Base-by-base conservation (phyloP, 2,113 vertebrate species). In the Notothenia rossii region DNA sequence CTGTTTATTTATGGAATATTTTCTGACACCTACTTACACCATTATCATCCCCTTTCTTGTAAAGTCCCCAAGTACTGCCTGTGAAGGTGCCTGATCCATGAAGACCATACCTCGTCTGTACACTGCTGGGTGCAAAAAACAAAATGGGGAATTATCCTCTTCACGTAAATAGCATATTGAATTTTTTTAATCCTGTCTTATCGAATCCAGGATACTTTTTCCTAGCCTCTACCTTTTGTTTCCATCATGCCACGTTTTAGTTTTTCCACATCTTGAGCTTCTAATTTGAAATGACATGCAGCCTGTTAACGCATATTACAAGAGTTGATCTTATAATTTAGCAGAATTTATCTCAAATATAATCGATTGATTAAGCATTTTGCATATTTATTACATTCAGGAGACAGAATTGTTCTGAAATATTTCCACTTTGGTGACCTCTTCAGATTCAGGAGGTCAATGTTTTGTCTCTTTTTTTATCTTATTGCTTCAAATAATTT, bases 1-100 rank as follows among this genome's bases (percentile, higher is more conserved):
- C 82, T 94, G 94, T 95, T 96, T 96, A 96, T 96, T 96, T 96
- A 79, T 92, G 90, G 92, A 95, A 94, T 94, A 92, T 95, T 96
- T 95, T 95, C 89, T 96, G 95, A 95, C 94, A 96, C 92, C 90
- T 95, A 95, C 90, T 95, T 96, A 92, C 92, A 93, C 81, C 94
- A 93, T 95, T 95, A 94, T 91, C 91, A 88, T 93, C 86, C 79
- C 17, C 85, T 75, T 80, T 89, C 86, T 88, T 79, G 72, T 83
- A 88, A 84, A 82, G 71, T 61, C 89, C 77, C 74, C 54, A 82
- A 72, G 50, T 91, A 79, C 78, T 83, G 84, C 61, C 61, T 92
- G 83, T 91, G 79, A 78, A 87, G 79, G 81, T 76, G 72, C 56
- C 72, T 92, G 84, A 84, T 69, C 75, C 82, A 92, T 76, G 63